A percentile compares a stretch with the other conserved stretches of the same genome.
Conservation (phyloP, 2,888 invertebrate species). For the Phortica okadai region DNA sequence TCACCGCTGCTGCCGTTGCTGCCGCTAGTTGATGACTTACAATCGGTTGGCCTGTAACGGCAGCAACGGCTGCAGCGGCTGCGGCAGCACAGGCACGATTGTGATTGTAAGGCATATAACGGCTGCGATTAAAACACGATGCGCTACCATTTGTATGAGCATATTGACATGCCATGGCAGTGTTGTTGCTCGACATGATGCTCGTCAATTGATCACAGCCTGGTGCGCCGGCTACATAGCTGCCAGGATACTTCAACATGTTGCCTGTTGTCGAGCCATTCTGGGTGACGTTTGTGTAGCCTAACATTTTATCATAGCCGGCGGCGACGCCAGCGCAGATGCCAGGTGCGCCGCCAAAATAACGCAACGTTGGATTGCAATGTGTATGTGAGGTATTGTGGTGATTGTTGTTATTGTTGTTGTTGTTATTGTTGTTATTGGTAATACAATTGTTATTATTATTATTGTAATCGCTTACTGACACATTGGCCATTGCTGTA, state of each 20-base stretch:
- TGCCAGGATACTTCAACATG: slow-evolving; percentile 25
- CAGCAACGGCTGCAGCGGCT: slow-evolving; percentile 49
- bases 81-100: slow-evolving; percentile 63
- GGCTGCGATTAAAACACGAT: slow-evolving; percentile 68
- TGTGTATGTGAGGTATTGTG: background rate
- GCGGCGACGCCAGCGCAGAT: background rate
- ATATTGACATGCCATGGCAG: slow-evolving; percentile 56
- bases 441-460: slow-evolving; percentile 17
- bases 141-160: slow-evolving; percentile 54
- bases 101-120: slow-evolving; percentile 74
- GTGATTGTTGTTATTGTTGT: slow-evolving; percentile 30
- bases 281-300: slow-evolving; percentile 26
- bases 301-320: slow-evolving; percentile 17
- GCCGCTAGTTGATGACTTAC: slow-evolving; percentile 34
- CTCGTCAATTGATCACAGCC: slow-evolving; percentile 45
- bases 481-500: background rate
- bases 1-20: slow-evolving; percentile 13
- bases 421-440: slow-evolving; percentile 20
- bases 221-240: slow-evolving; percentile 41
- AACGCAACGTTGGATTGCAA: slow-evolving; percentile 43
- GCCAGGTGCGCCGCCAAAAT: slow-evolving; percentile 36
- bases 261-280: slow-evolving; percentile 32
- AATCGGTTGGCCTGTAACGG: slow-evolving; percentile 46
- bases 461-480: slow-evolving; percentile 41
- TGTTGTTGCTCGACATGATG: slow-evolving; percentile 44